A percentile compares a stretch with the other conserved stretches of the same genome.
phyloP scores from a whole-genome alignment of 2,113 vertebrate genomes.

The Dolichotis patagonum region DNA sequence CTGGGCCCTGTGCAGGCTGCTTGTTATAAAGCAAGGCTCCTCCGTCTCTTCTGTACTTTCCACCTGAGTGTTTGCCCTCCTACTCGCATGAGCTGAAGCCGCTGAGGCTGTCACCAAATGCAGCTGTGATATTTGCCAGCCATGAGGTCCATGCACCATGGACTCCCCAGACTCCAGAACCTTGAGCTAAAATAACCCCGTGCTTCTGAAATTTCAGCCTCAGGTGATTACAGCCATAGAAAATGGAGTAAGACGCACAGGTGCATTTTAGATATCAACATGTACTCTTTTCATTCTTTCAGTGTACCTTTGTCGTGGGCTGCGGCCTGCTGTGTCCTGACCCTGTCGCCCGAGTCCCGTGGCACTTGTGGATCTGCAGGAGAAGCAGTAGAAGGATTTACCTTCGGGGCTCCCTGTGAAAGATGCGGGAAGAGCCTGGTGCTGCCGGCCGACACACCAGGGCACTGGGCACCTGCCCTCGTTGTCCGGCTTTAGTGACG shows the following conservation, averaged over 20 bases:
- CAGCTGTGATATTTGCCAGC: not conserved
- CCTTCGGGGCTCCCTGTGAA: rapidly evolving
- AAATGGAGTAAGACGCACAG: not conserved
- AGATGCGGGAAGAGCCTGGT: not conserved
- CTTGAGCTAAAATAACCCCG: not conserved
- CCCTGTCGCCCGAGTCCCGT: not conserved
- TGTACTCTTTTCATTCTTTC: not conserved
- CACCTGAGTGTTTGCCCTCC: not conserved
- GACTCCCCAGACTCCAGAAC: not conserved
- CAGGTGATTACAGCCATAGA: not conserved
- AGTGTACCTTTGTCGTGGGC: not conserved
- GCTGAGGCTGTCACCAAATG: not conserved
- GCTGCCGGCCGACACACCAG: no score
- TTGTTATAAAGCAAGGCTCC: not conserved
- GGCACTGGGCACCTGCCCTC: no score
- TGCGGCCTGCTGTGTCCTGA: not conserved
- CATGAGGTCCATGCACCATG: not conserved
- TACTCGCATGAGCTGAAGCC: not conserved
- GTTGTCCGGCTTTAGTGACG: rapidly evolving
- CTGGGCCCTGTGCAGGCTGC: no score
- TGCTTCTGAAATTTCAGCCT: not conserved
- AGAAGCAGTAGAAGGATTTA: not conserved
- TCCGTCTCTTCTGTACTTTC: rapidly evolving
- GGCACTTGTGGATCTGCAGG: no score
- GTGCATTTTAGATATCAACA: not conserved